Base-by-base conservation (phyloP, 2,888 invertebrate genomes). In the Pterostichus madidus region DNA sequence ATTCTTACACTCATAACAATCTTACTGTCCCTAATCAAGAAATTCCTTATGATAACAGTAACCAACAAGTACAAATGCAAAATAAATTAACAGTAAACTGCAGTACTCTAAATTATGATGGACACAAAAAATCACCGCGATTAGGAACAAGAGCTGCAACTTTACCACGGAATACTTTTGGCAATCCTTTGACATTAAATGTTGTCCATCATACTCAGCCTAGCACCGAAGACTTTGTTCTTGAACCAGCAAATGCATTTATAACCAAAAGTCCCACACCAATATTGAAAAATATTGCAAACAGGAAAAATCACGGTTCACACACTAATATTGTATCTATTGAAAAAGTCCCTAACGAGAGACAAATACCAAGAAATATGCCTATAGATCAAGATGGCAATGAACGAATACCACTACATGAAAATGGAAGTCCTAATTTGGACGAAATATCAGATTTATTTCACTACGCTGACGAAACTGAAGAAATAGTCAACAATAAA, bases 401-500 rank as follows among this genome's bases (percentile, higher is more conserved):
- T 64, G 73, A 83, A 46, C 31, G 83, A 17, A 61, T 80, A 49
- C 64, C 59, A 35, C 31, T 75, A 8, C 80, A 73, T 59, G 61
- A 59, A 15, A 79, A 83, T 59, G 71, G 59, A 77, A 75, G 84
- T 81, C 83, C 84, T 49, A 95, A 94, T 78, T 89, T 95, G 52
- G 95, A 95, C 85, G 95, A 95, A 87, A 89, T 95, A 0, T 94
- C 95, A 2, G 95, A 95, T 89, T 90, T 94, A 1, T 89, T 95
- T 81, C 93, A 94, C 85, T 95, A 95, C 86, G 94, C 94, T 49
- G 96, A 96, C 86, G 95, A 95, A 87, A 94, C 95, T 39, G 93
- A 93, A 78, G 90, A 89, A 5, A 90, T 88, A 84, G 90, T 88
- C 77, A 92, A 92, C 84, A 95, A 94, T 80, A 94, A 95, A 88